A percentile compares a stretch with the other conserved stretches of the same genome.
phyloP scores from a whole-genome alignment of 92 coral and sea anemone species.

The Heteractis magnifica region DNA sequence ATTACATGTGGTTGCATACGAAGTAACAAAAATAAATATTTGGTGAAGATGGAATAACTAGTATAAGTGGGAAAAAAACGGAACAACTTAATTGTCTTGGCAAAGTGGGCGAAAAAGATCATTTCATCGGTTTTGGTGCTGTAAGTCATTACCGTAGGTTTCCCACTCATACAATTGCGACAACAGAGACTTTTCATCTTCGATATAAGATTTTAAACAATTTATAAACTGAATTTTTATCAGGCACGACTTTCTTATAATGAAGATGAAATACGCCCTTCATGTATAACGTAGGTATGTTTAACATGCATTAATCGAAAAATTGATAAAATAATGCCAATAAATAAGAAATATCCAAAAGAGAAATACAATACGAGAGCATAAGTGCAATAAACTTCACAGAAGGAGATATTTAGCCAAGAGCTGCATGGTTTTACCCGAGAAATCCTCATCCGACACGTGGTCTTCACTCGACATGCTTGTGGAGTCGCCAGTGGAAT shows the following conservation, averaged over 20 bases:
- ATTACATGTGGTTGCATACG: too few relatives aligned
- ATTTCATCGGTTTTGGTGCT: too few relatives aligned
- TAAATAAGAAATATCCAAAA: not conserved
- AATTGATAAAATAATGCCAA: too few relatives aligned
- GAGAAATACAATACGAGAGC: not conserved
- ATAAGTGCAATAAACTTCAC: not conserved
- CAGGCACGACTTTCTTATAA: not conserved
- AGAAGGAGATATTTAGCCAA: not conserved
- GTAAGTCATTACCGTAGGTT: not conserved
- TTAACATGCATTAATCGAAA: too few relatives aligned
- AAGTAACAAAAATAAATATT: too few relatives aligned
- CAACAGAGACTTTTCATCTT: not conserved
- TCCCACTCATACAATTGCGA: not conserved
- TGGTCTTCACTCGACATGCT: conserved; percentile 35
- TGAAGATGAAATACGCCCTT: not conserved
- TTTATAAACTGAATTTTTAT: not conserved
- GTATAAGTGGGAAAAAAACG: too few relatives aligned
- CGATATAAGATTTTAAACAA: not conserved
- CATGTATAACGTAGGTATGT: not conserved
- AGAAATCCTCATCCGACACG: conserved; percentile 38
- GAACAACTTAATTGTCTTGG: too few relatives aligned
- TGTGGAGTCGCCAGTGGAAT: conserved; percentile 34
- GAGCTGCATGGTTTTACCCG: conserved; percentile 31
- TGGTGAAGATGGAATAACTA: too few relatives aligned
- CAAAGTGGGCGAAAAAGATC: too few relatives aligned